A percentile compares a stretch with the other conserved stretches of the same genome.
These are phyloP conservation scores for Rhamnusium bicolor DNA, from an alignment of 2,888 invertebrate species.

Conservation along the genomic window DNA sequence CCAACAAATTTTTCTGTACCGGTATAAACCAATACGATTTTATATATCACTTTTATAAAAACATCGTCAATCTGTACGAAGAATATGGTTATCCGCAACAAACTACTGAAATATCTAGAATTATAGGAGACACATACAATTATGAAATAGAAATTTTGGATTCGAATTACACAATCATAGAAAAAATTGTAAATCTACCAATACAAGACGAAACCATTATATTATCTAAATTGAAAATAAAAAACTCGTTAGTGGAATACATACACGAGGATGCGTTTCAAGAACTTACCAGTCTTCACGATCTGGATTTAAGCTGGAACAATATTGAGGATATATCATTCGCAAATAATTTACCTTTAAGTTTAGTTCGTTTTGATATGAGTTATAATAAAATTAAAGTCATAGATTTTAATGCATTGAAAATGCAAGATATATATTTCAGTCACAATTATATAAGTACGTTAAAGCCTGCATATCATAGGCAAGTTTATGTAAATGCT, in stretches of 20 bases:
- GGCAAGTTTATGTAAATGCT: neutral
- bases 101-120: neutral
- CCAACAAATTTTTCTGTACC: neutral
- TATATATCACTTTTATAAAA: neutral
- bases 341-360: neutral
- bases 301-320: constrained; percentile 30
- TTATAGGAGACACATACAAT: neutral
- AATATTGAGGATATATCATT: constrained; percentile 26
- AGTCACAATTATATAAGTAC: constrained; percentile 16
- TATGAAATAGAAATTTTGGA: constrained; percentile 14
- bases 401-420: constrained; percentile 27
- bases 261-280: constrained; percentile 20
- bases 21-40: neutral
- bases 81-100: neutral
- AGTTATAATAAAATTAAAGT: constrained; percentile 29
- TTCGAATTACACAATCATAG: neutral
- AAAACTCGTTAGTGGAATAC: constrained; percentile 27
- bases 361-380: constrained; percentile 13
- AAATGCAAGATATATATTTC: constrained; percentile 10
- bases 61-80: neutral
- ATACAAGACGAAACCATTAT: neutral
- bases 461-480: neutral
- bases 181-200: constrained; percentile 9
- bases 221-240: constrained; percentile 7
- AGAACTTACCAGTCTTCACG: constrained; percentile 13